Base-by-base conservation (phyloP, 2,797 vertebrate species). In the Fratercula arctica region DNA sequence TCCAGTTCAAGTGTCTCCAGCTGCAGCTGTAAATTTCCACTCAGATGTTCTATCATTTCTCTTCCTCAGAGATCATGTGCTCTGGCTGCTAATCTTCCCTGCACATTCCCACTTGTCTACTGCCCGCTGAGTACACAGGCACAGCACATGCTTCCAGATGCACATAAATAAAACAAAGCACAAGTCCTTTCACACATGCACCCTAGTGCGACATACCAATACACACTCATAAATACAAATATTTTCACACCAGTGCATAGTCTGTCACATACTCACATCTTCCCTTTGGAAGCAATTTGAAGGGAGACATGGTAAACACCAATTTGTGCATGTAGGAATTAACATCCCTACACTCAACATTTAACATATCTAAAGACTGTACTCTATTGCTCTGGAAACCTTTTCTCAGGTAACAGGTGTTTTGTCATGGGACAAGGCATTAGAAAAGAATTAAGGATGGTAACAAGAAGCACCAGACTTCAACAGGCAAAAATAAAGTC, bases 21-120 rank as follows among this genome's bases (percentile, higher is more conserved):
- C 83, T 94, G 88, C 59, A 77, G 67, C 87, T 82, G 83, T 91
- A 92, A 94, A 96, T 94, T 97, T 95, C 95, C 87, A 84, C 81
- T 92, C 6, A 2, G 50, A 54, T 85, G 95, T 95, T 77, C 78
- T 56, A 18, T 37, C 91, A 46, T 92, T 85, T 53, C 56, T 50
- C 69, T 90, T 78, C 53, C 74, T 84, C 72, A 25, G 73, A 76
- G 43, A 48, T 80, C 66, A 10, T 11, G 8, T 93, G 80, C 54
- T 74, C 61, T 46, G 75, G 73, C 53, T 97, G 87, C 75, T 90
- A 24, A 92, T 93, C 66, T 10, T 74, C 37, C 85, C 69, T 39
- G 61, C 50, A 64, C 63, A 33, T n/a, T 68, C 11, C 61, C 18
- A 18, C 54, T 60, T 76, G 70, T 9, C 16, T 48, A 16, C 51